Evolutionary conservation across 2,888 invertebrate species (phyloP), one percentile per base, ranked within the genome.

Genomic region (Operophtera brumata): DNA sequence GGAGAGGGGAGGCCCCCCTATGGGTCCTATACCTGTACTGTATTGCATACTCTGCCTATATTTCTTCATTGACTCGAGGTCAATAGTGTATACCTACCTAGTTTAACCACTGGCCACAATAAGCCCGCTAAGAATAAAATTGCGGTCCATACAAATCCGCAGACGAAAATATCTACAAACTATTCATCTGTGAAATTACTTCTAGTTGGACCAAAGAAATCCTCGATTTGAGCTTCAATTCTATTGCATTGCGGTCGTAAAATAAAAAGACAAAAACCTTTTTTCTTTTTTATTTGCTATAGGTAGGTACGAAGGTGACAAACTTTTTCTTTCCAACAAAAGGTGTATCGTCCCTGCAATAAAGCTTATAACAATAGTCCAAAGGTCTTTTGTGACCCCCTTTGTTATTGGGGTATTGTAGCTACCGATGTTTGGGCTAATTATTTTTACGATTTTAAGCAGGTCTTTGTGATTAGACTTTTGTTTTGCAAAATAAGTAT

Each of bases 321-420:
- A 62, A 58, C 47, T 65, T 61, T 57, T 58, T 57, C 56, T 52
- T n/a, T 50, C 47, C 28, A n/a, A 57, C 57, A 59, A 64, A 64
- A 60, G 59, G 57, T 49, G 59, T 61, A 52, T 43, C 47, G 25
- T 28, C 44, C 50, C 32, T 40, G 9, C 48, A 40, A 54, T 54
- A 54, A 54, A 54, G 43, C 40, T 40, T 40, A 56, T 25, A 37
- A 58, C 54, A 62, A 65, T 59, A 36, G 57, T 14, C 35, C 30
- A 30, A 36, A 36, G 49, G 48, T 46, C 40, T 57, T 20, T 49
- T 56, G 57, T 34, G 61, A 61, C 52, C 61, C 20, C 57, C 39
- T 51, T 54, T 54, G 59, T 49, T 60, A 59, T 59, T 10, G 47
- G 51, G 20, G 57, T 50, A 46, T 64, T 57, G 45, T 51, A 12